Base-by-base conservation (phyloP, 2,888 invertebrate genomes). In the Callimorpha dominula region DNA sequence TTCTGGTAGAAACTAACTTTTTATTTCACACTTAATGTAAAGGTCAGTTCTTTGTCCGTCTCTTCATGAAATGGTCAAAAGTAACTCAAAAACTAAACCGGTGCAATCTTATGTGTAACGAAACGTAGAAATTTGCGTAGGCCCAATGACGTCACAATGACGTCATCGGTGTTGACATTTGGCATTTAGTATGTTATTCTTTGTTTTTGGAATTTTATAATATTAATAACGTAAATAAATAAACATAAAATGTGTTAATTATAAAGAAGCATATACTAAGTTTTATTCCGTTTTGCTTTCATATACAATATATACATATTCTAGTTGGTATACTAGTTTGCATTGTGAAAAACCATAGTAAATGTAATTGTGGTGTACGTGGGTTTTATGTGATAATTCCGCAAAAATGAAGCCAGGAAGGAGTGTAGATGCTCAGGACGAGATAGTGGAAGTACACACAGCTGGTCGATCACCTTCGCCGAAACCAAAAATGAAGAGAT, bases 401-500 rank as follows among this genome's bases (percentile, higher is more conserved):
- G 64, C 63, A 20, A 88, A 74, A 82, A 95, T 95, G 95, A 94
- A 95, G 90, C 93, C 95, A 68, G 94, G 92, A 42, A 94, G 91
- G 74, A 92, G 92, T 81, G 88, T 82, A 4, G 94, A 94, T 68
- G 87, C 89, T 15, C 92, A 88, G 62, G 94, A 95, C 75, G 95
- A 95, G 83, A 91, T 95, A 79, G 95, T 89, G n/a, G 95, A 95
- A 81, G 92, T 95, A 0, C 95, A 95, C 77, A 89, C 91, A 4
- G 84, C 91, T 1, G 94, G 89, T 46, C 88, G 94, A 2, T 95
- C 95, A 9, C 95, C 95, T 8, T 95, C 95, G 49, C 95, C 95
- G 0, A 94, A 93, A 78, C 91, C 87, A 20, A 93, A 90, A 85
- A 82, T 67, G 0, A 92, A 90, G n/a, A 88, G 89, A 69, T 87